These are phyloP conservation scores for Hydrozoanthus gracilis DNA, from an alignment of 92 coral and sea anemone genomes.

Conservation along the genomic window DNA sequence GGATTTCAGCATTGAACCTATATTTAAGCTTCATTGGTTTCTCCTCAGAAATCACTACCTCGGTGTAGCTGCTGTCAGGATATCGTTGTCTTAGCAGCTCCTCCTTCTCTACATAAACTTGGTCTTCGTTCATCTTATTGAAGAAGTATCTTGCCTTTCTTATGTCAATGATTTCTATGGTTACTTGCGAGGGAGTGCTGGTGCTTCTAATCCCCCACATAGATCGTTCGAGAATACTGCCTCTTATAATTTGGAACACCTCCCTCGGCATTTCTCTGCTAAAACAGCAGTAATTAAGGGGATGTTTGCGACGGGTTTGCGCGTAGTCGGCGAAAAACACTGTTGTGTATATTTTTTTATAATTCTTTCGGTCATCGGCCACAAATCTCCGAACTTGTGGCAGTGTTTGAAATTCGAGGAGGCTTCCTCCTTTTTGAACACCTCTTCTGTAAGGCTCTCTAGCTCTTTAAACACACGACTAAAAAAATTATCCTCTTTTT, in stretches of 20 bases:
- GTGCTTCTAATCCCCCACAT: constrained; percentile 33
- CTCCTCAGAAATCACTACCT: constrained; percentile 43
- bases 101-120: constrained; percentile 36
- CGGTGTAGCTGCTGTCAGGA: constrained; percentile 36
- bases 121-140: constrained; percentile 43
- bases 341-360: constrained; percentile 15
- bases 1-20: constrained; percentile 42
- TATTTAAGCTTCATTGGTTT: constrained; percentile 50
- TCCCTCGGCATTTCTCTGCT: constrained; percentile 33
- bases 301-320: constrained; percentile 15
- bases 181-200: constrained; percentile 17
- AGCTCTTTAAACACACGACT: not conserved
- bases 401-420: not conserved
- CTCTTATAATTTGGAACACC: constrained; percentile 45
- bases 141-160: constrained; percentile 49
- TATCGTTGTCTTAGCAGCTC: constrained; percentile 39
- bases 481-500: not conserved
- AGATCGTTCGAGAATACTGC: constrained; percentile 48
- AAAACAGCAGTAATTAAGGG: constrained; percentile 50
- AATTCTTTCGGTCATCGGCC: not conserved
- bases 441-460: not conserved
- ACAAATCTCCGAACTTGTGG: not conserved
- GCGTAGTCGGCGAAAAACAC: not conserved
- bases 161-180: constrained; percentile 34
- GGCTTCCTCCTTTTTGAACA: not conserved